phyloP scores from a whole-genome alignment of 2,888 invertebrate species.

The Erebia aethiops region DNA sequence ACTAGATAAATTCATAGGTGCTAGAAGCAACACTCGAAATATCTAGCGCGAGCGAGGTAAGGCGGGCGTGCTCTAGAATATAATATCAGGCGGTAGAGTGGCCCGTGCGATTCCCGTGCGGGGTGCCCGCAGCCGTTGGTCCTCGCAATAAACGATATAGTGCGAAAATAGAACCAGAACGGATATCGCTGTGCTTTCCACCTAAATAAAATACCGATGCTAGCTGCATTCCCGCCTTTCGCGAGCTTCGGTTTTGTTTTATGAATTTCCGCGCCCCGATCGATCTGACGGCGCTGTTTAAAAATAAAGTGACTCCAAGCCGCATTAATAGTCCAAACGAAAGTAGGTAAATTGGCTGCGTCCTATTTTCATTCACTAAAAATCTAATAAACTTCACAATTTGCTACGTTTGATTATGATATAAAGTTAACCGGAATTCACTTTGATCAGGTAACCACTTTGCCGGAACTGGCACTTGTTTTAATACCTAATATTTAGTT shows the following conservation, averaged over 20 bases:
- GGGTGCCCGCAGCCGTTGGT: conserved; percentile 58
- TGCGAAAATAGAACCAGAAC: conserved; percentile 77
- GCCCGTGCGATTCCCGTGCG: conserved; percentile 60
- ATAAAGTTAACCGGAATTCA: background rate
- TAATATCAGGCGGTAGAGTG: conserved; percentile 79
- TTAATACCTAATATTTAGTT: background rate
- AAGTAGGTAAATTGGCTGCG: conserved; percentile 50
- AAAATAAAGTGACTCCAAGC: conserved; percentile 57
- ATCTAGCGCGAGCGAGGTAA: conserved; percentile 79
- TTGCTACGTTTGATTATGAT: background rate
- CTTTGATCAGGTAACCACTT: background rate
- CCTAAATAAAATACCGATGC: conserved; percentile 76
- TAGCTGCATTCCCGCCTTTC: conserved; percentile 64
- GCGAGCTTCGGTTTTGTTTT: conserved; percentile 64
- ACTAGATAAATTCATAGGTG: conserved; percentile 79
- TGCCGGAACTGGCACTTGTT: background rate
- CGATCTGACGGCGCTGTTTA: conserved; percentile 64
- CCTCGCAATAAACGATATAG: conserved; percentile 76
- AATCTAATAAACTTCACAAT: conserved; percentile 35
- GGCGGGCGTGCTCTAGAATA: conserved; percentile 82
- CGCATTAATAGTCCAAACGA: conserved; percentile 47
- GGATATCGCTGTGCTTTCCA: conserved; percentile 65
- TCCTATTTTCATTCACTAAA: conserved; percentile 37
- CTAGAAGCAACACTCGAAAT: conserved; percentile 80
- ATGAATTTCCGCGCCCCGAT: conserved; percentile 64